Base-by-base conservation (phyloP, 2,113 vertebrate genomes). In the Larimichthys polyactis region DNA sequence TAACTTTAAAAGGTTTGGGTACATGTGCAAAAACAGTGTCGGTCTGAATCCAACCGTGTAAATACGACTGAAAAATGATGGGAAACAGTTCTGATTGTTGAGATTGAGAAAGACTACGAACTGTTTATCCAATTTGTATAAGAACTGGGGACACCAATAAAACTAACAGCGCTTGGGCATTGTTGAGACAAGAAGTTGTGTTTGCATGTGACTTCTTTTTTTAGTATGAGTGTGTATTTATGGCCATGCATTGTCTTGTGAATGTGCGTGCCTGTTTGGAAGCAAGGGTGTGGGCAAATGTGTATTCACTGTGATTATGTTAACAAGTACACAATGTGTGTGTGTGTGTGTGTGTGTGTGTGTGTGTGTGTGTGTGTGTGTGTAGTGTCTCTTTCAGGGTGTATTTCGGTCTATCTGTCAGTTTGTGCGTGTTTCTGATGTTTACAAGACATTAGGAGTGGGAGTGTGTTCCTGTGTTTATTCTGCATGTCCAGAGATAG, bases 391-490 rank as follows among this genome's bases (percentile, higher is more conserved):
- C 51, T 74, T 82, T 69, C 71, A 64, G 88, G 85, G 60, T 86
- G 83, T 87, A 77, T 89, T 84, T 80, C 75, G 73, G 83, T 84
- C 70, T 71, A 40, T 87, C 85, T 75, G 80, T 87, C 73, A 58
- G 87, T 87, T 71, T 80, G 84, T 90, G 91, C 81, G 72, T 91
- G 86, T 92, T 88, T 75, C 82, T 78, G 19, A 67, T 91, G 92
- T 94, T 93, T 93, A 93, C 86, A 78, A 90, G 84, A 91, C 90
- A 91, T 94, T 89, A 91, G 90, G 78, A 91, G 87, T 87, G 91
- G 91, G 92, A 94, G 93, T 92, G 94, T 91, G 87, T 94, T 94
- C 92, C 93, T 94, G 94, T 94, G 92, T 94, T 95, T 94, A 93
- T 78, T 62, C 91, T 91, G 90, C 82, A 40, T 74, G 84, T 91